Percentiles rank a stretch among this genome's conserved stretches.
These are phyloP conservation scores for Pseudotriccus pelzelni DNA, from an alignment of 2,797 vertebrate species.

Conservation along the genomic window DNA sequence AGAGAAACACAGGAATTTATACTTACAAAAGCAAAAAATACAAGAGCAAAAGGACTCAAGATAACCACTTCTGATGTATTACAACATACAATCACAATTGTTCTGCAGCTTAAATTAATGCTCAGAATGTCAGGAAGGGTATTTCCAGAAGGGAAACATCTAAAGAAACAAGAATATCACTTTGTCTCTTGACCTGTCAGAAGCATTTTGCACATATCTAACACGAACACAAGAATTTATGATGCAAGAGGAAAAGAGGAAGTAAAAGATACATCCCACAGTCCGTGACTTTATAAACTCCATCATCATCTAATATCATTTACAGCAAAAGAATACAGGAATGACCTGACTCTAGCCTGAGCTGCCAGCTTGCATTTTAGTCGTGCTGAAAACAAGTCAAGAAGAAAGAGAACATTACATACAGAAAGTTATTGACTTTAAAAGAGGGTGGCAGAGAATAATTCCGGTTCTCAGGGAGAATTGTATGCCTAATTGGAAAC, in stretches of 20 bases:
- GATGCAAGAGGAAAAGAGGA: not conserved
- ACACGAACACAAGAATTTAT: not conserved
- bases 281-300: not conserved
- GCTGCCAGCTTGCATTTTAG: slow-evolving; percentile 13
- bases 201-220: not conserved
- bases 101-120: not conserved
- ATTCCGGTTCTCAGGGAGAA: slow-evolving; percentile 29
- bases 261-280: not conserved
- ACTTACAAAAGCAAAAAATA: not conserved
- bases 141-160: not conserved
- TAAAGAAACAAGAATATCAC: not conserved
- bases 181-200: not conserved
- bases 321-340: not conserved
- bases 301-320: not conserved
- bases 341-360: not conserved
- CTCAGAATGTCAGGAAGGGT: not conserved
- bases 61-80: not conserved
- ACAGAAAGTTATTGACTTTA: slow-evolving; percentile 16
- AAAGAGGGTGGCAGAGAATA: slow-evolving; percentile 24
- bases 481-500: slow-evolving; percentile 26
- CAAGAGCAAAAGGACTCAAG: not conserved
- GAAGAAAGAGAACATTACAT: slow-evolving; percentile 43
- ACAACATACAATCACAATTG: not conserved
- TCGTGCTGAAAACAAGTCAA: slow-evolving; percentile 27
- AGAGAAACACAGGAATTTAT: not conserved